These are phyloP conservation scores for Pimephales promelas DNA, from an alignment of 2,113 vertebrate genomes.

Conservation along the genomic window DNA sequence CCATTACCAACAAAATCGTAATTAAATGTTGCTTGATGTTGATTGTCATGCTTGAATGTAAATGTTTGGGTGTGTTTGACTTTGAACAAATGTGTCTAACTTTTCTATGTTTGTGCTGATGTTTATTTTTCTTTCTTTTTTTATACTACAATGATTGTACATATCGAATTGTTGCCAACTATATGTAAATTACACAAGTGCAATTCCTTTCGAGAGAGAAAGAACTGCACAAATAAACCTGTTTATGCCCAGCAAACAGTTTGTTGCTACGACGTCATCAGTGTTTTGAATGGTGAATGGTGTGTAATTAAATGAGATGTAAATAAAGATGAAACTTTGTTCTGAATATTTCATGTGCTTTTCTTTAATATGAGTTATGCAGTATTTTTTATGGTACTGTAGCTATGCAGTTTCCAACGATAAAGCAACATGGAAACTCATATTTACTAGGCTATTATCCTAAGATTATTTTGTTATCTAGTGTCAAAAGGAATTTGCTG, in stretches of 20 bases:
- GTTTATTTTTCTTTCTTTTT: slow-evolving; percentile 57
- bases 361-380: background rate
- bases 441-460: too few relatives aligned
- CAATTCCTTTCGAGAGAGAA: slow-evolving; percentile 57
- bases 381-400: background rate
- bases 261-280: too few relatives aligned
- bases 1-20: background rate
- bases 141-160: slow-evolving; percentile 72
- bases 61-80: slow-evolving; percentile 35
- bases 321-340: slow-evolving; percentile 30
- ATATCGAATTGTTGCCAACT: slow-evolving; percentile 66
- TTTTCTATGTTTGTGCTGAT: slow-evolving; percentile 56
- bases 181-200: slow-evolving; percentile 60
- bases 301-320: slow-evolving; percentile 38
- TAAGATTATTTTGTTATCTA: too few relatives aligned
- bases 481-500: background rate
- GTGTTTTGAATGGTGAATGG: slow-evolving; percentile 42
- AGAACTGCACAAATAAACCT: slow-evolving; percentile 47
- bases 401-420: background rate
- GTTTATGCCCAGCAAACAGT: background rate
- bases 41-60: slow-evolving; percentile 44
- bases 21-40: slow-evolving; percentile 31
- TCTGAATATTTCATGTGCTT: background rate
- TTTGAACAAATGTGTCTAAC: slow-evolving; percentile 53
- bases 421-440: background rate